phyloP scores from a whole-genome alignment of 2,797 vertebrate genomes.

The Pelodytes ibericus region DNA sequence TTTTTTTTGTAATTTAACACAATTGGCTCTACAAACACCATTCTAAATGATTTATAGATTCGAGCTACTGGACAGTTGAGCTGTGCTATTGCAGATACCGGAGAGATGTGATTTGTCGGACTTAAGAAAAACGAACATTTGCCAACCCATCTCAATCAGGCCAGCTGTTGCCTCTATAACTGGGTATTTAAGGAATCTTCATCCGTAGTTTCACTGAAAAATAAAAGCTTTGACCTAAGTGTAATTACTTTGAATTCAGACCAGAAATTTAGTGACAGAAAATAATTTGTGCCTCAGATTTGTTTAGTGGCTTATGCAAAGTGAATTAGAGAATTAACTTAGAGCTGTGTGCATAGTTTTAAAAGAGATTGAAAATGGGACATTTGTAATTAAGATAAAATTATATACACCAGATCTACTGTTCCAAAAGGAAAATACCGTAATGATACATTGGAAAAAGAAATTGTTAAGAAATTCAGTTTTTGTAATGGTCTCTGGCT shows the following conservation, averaged over 20 bases:
- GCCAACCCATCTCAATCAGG: conserved; percentile 27
- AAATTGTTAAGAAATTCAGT: no score
- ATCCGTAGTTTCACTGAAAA: conserved; percentile 27
- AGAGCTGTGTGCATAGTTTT: conserved; percentile 8
- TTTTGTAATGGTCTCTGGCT: no score
- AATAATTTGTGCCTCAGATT: conserved; percentile 41
- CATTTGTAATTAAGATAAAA: conserved; percentile 40
- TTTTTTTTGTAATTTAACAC: conserved; percentile 48
- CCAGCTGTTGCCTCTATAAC: not conserved
- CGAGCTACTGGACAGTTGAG: conserved; percentile 17
- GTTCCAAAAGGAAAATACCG: conserved; percentile 4
- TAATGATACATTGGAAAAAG: no score
- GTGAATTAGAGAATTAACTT: conserved; percentile 32
- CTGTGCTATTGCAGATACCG: conserved; percentile 9
- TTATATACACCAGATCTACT: conserved; percentile 23
- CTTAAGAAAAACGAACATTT: not conserved
- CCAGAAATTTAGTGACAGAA: conserved; percentile 39
- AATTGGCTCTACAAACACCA: conserved; percentile 47
- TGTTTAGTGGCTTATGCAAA: conserved; percentile 34
- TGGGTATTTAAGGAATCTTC: not conserved
- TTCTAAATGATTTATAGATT: conserved; percentile 48
- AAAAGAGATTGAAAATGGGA: conserved; percentile 25
- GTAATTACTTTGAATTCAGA: conserved; percentile 42
- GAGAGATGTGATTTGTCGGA: conserved; percentile 15
- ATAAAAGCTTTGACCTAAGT: conserved; percentile 29